Evolutionary conservation across 2,113 vertebrate genomes (phyloP).

Genomic region (Mellivora capensis): DNA sequence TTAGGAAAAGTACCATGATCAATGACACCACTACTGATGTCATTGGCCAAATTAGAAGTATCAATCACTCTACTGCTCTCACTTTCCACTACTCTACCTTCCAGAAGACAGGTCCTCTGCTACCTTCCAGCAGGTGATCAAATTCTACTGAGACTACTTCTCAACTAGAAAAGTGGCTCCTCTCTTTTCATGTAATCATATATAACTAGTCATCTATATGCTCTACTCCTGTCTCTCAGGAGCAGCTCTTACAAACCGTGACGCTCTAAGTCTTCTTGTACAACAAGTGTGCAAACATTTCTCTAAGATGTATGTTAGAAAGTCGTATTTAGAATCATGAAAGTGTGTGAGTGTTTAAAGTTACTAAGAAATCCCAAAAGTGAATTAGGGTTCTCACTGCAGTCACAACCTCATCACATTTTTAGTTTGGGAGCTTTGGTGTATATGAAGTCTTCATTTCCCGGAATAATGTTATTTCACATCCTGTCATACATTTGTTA

Average conservation of each 20-base stretch:
- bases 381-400: neutral
- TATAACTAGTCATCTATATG: neutral
- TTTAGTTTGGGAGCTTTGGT: neutral
- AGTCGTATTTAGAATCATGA: neutral
- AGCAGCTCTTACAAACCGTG: neutral
- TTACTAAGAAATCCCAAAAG: neutral
- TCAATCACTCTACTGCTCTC: neutral
- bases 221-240: neutral
- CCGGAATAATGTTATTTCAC: neutral
- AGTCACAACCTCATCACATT: neutral
- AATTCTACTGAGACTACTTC: neutral
- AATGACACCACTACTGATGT: neutral
- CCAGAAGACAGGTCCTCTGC: neutral
- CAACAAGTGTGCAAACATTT: neutral
- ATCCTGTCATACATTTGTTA: neutral
- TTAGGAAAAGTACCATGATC: neutral
- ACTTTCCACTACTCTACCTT: neutral
- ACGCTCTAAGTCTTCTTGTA: neutral
- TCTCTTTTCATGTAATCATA: neutral
- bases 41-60: neutral
- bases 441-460: neutral
- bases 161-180: neutral
- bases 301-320: neutral
- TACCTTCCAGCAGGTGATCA: neutral
- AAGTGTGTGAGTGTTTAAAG: neutral